These are phyloP conservation scores for Carabus problematicus DNA, from an alignment of 2,888 invertebrate genomes.

Conservation along the genomic window DNA sequence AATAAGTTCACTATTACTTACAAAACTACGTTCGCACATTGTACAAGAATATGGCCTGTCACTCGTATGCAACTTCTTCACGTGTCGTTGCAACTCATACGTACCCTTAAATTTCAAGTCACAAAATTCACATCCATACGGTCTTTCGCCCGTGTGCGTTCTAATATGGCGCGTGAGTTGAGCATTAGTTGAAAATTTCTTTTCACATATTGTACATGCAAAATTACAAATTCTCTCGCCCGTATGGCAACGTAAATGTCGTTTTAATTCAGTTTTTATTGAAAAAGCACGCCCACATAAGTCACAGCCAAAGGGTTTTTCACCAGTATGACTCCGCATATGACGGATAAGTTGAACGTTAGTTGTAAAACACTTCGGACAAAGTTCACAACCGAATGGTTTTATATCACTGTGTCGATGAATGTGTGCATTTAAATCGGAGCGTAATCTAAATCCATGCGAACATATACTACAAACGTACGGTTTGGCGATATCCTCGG, in stretches of 20 bases:
- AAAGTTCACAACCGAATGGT: neutral
- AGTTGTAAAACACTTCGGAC: slow-evolving; percentile 21
- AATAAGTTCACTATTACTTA: slow-evolving; percentile 24
- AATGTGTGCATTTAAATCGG: neutral
- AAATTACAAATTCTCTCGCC: slow-evolving; percentile 11
- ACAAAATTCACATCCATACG: slow-evolving; percentile 28
- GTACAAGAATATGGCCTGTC: slow-evolving; percentile 36
- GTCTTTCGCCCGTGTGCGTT: slow-evolving; percentile 27
- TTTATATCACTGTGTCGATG: slow-evolving; percentile 1
- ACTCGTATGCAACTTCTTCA: slow-evolving; percentile 27
- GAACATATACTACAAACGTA: neutral
- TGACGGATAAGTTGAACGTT: slow-evolving; percentile 18
- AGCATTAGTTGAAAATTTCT: slow-evolving; percentile 21
- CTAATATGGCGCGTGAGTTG: slow-evolving; percentile 28
- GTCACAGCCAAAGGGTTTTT: slow-evolving; percentile 28
- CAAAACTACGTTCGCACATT: slow-evolving; percentile 24
- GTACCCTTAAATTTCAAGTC: slow-evolving; percentile 28
- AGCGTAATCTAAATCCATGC: neutral
- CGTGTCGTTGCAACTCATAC: slow-evolving; percentile 19
- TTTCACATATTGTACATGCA: slow-evolving; percentile 26
- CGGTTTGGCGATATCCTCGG: neutral
- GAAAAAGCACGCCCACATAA: slow-evolving; percentile 18
- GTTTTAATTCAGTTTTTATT: slow-evolving; percentile 10
- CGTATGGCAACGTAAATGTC: slow-evolving; percentile 29
- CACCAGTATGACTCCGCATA: slow-evolving; percentile 16